Conservation (phyloP, 1,140 invertebrate genomes). For the Latrodectus geometricus region DNA sequence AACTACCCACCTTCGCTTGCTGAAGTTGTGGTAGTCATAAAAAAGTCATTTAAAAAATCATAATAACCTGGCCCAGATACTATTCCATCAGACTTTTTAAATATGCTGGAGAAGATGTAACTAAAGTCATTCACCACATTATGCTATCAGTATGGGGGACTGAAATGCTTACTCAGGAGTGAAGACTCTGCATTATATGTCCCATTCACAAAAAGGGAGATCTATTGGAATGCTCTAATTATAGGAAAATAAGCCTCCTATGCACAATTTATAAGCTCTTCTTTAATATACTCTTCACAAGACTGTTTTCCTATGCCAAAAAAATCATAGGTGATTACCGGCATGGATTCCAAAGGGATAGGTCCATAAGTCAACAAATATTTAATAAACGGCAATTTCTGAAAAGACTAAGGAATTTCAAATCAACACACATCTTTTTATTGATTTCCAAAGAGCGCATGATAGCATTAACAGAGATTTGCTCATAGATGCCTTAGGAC, state of each 20-base stretch:
- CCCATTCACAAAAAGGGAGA: slow-evolving; percentile 20
- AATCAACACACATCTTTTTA: too few species aligned
- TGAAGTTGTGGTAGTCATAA: neutral
- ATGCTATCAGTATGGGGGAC: too few species aligned
- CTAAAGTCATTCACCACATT: too few species aligned
- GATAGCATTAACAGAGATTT: slow-evolving; percentile 7
- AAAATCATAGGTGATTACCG: slow-evolving; percentile 9
- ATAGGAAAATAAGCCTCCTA: neutral
- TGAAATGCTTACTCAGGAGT: slow-evolving; percentile 6
- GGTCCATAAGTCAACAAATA: slow-evolving; percentile 1
- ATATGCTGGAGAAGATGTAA: too few species aligned
- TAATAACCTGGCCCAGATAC: slow-evolving; percentile 4
- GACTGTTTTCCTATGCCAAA: slow-evolving; percentile 2
- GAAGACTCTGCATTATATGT: neutral
- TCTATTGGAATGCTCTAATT: neutral
- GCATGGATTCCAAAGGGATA: neutral
- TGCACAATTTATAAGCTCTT: slow-evolving; percentile 4
- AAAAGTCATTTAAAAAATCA: slow-evolving; percentile 16
- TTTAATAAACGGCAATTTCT: neutral
- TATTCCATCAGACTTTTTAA: slow-evolving; percentile 6
- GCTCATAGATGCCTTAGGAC: neutral
- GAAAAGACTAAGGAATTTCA: too few species aligned
- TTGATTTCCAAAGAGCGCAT: slow-evolving; percentile 32
- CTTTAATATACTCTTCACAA: neutral
- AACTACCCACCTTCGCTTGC: neutral